A percentile compares a stretch with the other conserved stretches of the same genome.
Conservation (phyloP, 2,888 invertebrate genomes). For the Morinoia aosen region DNA sequence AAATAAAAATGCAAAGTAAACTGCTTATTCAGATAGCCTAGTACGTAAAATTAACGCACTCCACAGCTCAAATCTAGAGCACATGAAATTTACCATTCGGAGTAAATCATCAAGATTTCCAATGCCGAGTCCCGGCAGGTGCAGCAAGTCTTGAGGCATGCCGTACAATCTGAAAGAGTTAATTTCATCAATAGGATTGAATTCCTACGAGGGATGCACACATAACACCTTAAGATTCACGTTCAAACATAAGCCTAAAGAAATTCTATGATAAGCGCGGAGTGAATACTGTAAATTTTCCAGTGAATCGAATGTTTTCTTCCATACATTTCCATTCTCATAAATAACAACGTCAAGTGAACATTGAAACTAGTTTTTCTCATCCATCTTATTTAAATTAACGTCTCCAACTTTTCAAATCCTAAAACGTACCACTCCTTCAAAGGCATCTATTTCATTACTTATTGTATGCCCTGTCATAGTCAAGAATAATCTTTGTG, state of each 20-base stretch:
- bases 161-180: conserved; percentile 5
- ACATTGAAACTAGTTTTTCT: not conserved
- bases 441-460: not conserved
- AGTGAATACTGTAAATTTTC: not conserved
- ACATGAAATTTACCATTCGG: not conserved
- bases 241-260: not conserved
- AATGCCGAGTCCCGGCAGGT: not conserved
- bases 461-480: not conserved
- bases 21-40: not conserved
- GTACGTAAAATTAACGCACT: not conserved
- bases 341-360: not conserved
- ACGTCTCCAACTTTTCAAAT: not conserved
- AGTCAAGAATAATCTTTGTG: not conserved
- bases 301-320: not conserved
- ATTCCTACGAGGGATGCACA: not conserved
- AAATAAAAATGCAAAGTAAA: not conserved
- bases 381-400: not conserved
- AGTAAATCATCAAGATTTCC: not conserved
- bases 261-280: not conserved
- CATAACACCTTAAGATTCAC: not conserved
- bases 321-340: not conserved
- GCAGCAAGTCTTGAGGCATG: conserved; percentile 47
- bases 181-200: not conserved
- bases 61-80: not conserved
- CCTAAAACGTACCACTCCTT: too few relatives aligned